These are phyloP conservation scores for Philereme vetulata DNA, from an alignment of 2,888 invertebrate genomes.

Conservation along the genomic window DNA sequence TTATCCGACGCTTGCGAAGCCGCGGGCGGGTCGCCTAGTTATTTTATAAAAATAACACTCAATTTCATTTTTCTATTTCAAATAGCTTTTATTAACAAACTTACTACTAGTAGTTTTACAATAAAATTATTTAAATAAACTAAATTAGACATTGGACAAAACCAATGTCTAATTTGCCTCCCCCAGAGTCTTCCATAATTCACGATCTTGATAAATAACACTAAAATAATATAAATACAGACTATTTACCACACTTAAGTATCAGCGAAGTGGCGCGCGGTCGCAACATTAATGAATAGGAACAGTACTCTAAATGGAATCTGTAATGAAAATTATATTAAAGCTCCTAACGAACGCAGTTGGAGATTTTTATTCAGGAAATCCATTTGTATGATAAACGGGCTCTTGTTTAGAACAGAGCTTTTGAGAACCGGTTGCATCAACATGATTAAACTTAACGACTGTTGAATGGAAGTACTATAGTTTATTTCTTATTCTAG, in stretches of 20 bases:
- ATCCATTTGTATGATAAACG: conserved; percentile 67
- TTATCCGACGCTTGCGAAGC: too few relatives aligned
- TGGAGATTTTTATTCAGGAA: conserved; percentile 54
- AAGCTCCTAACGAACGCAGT: conserved; percentile 45
- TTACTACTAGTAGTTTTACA: too few relatives aligned
- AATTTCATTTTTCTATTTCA: too few relatives aligned
- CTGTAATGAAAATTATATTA: conserved; percentile 35
- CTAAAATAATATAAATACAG: neutral
- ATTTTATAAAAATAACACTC: too few relatives aligned
- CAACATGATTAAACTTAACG: conserved; percentile 13
- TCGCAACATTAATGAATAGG: conserved; percentile 7
- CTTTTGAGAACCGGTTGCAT: conserved; percentile 18
- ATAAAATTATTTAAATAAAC: too few relatives aligned
- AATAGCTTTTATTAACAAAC: too few relatives aligned
- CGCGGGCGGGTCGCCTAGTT: too few relatives aligned
- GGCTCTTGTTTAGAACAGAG: conserved; percentile 46
- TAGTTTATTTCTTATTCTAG: too few relatives aligned
- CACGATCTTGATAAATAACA: too few relatives aligned
- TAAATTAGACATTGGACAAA: too few relatives aligned
- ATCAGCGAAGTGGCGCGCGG: conserved; percentile 1
- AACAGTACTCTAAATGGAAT: conserved; percentile 14
- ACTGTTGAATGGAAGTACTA: neutral
- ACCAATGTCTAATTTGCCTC: too few relatives aligned
- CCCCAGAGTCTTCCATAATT: too few relatives aligned
- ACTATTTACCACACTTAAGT: conserved; percentile 3